Base-by-base conservation (phyloP, 64 coral and sea anemone species). In the Acropora yongei region DNA sequence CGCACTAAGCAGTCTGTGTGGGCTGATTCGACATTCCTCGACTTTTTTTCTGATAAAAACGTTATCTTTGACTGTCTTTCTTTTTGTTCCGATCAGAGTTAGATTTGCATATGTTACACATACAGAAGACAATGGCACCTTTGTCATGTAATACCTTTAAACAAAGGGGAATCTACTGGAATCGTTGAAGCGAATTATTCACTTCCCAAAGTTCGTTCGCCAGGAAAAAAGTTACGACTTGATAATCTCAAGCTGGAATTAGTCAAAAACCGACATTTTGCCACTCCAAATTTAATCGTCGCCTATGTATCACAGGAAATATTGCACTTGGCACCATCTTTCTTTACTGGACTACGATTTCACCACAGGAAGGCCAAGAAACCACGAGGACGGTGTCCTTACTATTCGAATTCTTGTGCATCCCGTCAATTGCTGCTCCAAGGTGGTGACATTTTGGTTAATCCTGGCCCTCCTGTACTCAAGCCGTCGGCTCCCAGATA, bases 381-480 rank as follows among this genome's bases (percentile, higher is more conserved):
- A 82, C n/a, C 79, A 78, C 76, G 57, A 49, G 49, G 57, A 19
- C 79, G 79, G 48, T 82, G 79, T 82, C 57, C 49, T 41, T 82
- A 82, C 79, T 82, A 82, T 47, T 57, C 79, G 47, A 82, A 82
- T 19, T 49, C 79, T 47, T 82, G 79, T 82, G 79, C 79, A 47
- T 46, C 79, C 19, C 47, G 79, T 51, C 8, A 49, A 46, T 8
- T 57, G 47, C 45, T 55, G 57, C 79, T 69, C 67, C 67, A 69
- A 69, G 78, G 13, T 84, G 80, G 80, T 57, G 80, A 84, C n/a
- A 84, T 84, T 58, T 43, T 47, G 45, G 71, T 43, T 0, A 89
- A 77, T 89, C 87, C 87, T 71, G 77, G 86, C 61, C 50, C 42
- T 58, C 44, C 69, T 47, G n/a, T 46, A 76, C 20, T 30, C 7